Conservation (phyloP, 2,888 invertebrate genomes). For the Sialis lutaria region DNA sequence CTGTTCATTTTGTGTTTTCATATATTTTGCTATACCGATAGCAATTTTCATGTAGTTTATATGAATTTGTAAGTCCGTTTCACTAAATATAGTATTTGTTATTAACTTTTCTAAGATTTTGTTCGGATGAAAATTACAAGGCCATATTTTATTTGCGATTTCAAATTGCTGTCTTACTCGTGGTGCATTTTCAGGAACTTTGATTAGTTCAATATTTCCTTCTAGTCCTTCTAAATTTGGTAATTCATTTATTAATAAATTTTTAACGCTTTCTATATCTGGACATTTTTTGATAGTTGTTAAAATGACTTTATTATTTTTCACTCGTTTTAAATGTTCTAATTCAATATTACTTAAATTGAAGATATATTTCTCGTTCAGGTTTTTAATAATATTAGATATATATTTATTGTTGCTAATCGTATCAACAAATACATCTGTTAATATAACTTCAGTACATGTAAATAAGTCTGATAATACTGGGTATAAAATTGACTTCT, state of each 20-base stretch:
- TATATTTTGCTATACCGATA: conserved; percentile 30
- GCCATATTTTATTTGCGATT: conserved; percentile 47
- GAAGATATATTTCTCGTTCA: conserved; percentile 36
- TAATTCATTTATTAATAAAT: conserved; percentile 24
- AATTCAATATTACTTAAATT: conserved; percentile 29
- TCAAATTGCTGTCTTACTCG: conserved; percentile 48
- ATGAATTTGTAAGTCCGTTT: conserved; percentile 33
- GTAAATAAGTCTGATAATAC: conserved; percentile 36
- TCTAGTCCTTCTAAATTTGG: conserved; percentile 31
- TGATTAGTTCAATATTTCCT: conserved; percentile 30
- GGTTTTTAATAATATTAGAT: conserved; percentile 38
- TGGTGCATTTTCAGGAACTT: conserved; percentile 44
- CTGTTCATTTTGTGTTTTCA: conserved; percentile 16
- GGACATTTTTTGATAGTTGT: conserved; percentile 20
- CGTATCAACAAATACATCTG: conserved; percentile 39
- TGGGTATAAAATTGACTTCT: conserved; percentile 15
- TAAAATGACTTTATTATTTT: conserved; percentile 38
- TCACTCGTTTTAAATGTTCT: conserved; percentile 57
- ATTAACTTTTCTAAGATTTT: conserved; percentile 50
- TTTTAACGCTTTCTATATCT: conserved; percentile 21
- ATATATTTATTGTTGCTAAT: conserved; percentile 41
- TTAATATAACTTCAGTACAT: conserved; percentile 26
- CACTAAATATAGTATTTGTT: conserved; percentile 39
- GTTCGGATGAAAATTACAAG: conserved; percentile 71
- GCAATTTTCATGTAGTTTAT: conserved; percentile 38